These are phyloP conservation scores for Pyrochroa serraticornis DNA, from an alignment of 2,888 invertebrate genomes.

Conservation along the genomic window DNA sequence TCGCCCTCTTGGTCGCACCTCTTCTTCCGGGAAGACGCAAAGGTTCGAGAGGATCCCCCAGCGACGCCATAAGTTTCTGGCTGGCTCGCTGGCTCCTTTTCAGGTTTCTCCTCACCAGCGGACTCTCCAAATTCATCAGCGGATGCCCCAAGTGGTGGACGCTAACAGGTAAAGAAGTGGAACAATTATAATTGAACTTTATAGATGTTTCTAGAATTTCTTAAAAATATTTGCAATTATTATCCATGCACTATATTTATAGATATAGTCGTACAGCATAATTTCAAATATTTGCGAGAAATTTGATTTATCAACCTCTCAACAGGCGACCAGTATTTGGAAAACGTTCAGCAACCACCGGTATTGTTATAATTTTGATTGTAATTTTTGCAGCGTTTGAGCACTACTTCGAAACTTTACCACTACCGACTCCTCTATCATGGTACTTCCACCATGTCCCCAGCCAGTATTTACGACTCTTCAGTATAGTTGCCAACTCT, in stretches of 20 bases:
- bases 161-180: constrained; percentile 68
- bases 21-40: constrained; percentile 58
- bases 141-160: constrained; percentile 81
- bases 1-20: constrained; percentile 74
- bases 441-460: constrained; percentile 79
- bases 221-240: too few relatives aligned
- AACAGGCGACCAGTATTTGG: too few relatives aligned
- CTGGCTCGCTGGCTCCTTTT: constrained; percentile 76
- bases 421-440: constrained; percentile 73
- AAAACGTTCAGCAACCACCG: too few relatives aligned
- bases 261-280: too few relatives aligned
- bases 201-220: not conserved
- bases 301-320: too few relatives aligned
- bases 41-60: constrained; percentile 57
- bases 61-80: constrained; percentile 68
- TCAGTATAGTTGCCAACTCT: constrained; percentile 66
- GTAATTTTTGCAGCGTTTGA: constrained; percentile 61
- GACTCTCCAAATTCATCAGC: constrained; percentile 73
- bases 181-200: not conserved
- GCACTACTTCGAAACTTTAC: constrained; percentile 76
- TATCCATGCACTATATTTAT: too few relatives aligned
- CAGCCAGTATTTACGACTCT: constrained; percentile 67
- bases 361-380: constrained; percentile 6
- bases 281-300: too few relatives aligned
- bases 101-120: constrained; percentile 72